A percentile compares a stretch with the other conserved stretches of the same genome.
These are phyloP conservation scores for Apodemus speciosus DNA, from an alignment of 2,113 vertebrate species.

Conservation along the genomic window DNA sequence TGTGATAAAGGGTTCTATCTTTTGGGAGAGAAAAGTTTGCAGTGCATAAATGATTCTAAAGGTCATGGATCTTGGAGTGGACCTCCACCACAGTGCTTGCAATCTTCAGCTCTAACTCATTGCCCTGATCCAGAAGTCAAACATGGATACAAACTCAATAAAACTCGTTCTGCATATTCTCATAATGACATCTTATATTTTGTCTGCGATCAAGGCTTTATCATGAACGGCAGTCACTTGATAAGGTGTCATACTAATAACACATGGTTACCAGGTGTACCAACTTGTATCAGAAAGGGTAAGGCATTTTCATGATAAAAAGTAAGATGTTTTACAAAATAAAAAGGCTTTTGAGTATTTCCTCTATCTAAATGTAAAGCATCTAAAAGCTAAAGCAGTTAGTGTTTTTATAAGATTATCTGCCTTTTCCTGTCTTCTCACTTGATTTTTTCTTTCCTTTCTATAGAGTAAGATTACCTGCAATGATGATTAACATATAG, in stretches of 20 bases:
- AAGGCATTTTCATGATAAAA: slow-evolving; percentile 31
- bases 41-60: slow-evolving; percentile 22
- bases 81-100: slow-evolving; percentile 47
- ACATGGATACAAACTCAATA: slow-evolving; percentile 56
- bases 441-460: not conserved
- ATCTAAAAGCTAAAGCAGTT: not conserved
- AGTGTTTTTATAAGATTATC: not conserved
- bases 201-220: slow-evolving; percentile 68
- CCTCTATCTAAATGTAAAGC: not conserved
- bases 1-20: slow-evolving; percentile 69
- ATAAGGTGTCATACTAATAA: slow-evolving; percentile 71
- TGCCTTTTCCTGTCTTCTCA: slow-evolving; percentile 18
- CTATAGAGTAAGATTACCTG: not conserved
- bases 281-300: slow-evolving; percentile 76
- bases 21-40: slow-evolving; percentile 50
- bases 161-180: not conserved
- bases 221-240: slow-evolving; percentile 69
- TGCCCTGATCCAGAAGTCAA: slow-evolving; percentile 68
- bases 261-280: slow-evolving; percentile 74
- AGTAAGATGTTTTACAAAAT: not conserved
- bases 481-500: slow-evolving; percentile 7
- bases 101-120: not conserved
- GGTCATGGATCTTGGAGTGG: slow-evolving; percentile 59
- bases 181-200: slow-evolving; percentile 60
- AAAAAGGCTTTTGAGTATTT: not conserved